Base-by-base conservation (phyloP, 1,140 invertebrate species). In the Drosophila nasuta region DNA sequence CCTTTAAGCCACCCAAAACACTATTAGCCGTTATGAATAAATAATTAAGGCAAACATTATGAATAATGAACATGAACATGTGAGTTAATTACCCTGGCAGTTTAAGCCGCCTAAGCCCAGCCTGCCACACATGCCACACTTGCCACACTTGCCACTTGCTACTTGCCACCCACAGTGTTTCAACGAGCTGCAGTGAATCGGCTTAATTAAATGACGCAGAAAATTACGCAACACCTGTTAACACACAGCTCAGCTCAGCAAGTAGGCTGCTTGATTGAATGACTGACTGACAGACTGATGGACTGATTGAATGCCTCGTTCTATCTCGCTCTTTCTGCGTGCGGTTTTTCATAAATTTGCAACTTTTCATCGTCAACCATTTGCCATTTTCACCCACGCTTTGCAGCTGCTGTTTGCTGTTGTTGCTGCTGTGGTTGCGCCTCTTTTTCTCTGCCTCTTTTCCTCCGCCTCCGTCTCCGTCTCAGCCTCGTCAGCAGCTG, bases 161-260 rank as follows among this genome's bases (percentile, higher is more conserved):
- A 3, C 3, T 6, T 13, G 5, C 41, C 11, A 33, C 33, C 17
- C n/a, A 17, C 25, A 25, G 20, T 15, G 46, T 25, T 38, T 43
- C 52, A 64, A 65, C 66, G 11, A 58, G 48, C 38, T 56, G 38
- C 73, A 71, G 41, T 74, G 79, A 89, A 85, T 80, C 86, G 74
- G 82, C 90, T 91, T 91, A 91, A 91, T 91, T 91, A 88, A 91
- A 91, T 91, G 90, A 91, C 67, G 90, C 81, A 91, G 86, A 91
- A 91, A 91, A 91, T 91, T 91, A 91, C 89, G 79, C 78, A 85
- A 75, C 81, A 67, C 67, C 54, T 70, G 66, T 33, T 56, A 57
- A 11, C 35, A 54, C 15, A 11, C 33, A 54, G 35, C 49, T 6
- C 41, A 43, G 5, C 8, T 20, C 28, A 66, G 20, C 35, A 41